Evolutionary conservation across 1,140 invertebrate species (phyloP).

Genomic region (Diorhabda sublineata): DNA sequence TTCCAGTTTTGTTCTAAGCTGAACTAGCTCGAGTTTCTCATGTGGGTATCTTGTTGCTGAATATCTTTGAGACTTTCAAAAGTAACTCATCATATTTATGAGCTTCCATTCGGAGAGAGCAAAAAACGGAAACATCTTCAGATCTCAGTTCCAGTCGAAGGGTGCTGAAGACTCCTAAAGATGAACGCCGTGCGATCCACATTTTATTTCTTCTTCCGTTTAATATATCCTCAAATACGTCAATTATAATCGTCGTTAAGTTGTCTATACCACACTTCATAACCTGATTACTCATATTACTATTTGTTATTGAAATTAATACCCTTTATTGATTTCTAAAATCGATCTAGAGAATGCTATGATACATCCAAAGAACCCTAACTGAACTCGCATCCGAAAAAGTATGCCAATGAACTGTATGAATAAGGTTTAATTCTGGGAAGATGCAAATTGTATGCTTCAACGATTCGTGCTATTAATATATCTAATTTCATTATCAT

Average conservation of each 20-base stretch:
- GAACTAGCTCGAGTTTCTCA: neutral
- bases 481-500: too few species aligned
- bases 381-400: too few species aligned
- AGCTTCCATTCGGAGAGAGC: neutral
- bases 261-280: neutral
- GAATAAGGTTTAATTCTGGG: too few species aligned
- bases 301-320: too few species aligned
- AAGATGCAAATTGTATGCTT: too few species aligned
- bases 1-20: too few species aligned
- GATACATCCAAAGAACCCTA: too few species aligned
- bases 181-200: neutral
- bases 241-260: neutral
- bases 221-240: neutral
- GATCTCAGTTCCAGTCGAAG: neutral
- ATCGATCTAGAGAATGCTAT: too few species aligned
- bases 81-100: neutral
- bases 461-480: too few species aligned
- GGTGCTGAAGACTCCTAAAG: neutral
- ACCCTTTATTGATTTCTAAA: too few species aligned
- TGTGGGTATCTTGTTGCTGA: neutral
- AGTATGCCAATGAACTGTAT: too few species aligned
- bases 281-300: neutral
- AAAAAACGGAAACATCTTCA: neutral
- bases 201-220: neutral
- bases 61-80: neutral